Evolutionary conservation across 2,113 vertebrate species (phyloP).

Genomic region (Phaetusa simplex): DNA sequence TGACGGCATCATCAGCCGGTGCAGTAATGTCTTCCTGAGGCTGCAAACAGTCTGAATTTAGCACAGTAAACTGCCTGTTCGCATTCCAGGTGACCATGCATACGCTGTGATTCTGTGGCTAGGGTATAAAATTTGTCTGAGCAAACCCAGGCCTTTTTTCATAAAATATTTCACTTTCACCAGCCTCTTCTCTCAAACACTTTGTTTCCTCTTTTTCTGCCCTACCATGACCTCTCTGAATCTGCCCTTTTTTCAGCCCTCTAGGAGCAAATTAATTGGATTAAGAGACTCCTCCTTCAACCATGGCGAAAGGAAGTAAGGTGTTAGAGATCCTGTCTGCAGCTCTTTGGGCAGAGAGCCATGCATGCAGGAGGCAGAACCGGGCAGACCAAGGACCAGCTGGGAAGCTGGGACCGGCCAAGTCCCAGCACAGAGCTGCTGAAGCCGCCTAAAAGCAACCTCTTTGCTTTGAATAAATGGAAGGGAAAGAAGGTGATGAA

Average conservation of each 20-base stretch:
- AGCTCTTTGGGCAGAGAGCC: not conserved
- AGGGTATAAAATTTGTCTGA: not conserved
- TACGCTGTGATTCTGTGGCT: not conserved
- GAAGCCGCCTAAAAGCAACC: not conserved
- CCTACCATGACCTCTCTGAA: not conserved
- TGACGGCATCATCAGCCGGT: rapidly evolving
- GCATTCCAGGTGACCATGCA: not conserved
- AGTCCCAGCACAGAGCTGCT: not conserved
- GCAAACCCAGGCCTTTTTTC: not conserved
- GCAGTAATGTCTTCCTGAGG: not conserved
- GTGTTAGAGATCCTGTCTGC: not conserved
- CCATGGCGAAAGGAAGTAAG: not conserved
- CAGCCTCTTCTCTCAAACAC: not conserved
- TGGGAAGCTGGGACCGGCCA: not conserved
- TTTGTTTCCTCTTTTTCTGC: not conserved
- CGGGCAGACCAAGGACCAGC: not conserved
- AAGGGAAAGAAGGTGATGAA: not conserved
- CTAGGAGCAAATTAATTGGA: not conserved
- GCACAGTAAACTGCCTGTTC: not conserved
- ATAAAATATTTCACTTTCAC: not conserved
- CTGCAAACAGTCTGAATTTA: not conserved
- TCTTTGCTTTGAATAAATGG: not conserved
- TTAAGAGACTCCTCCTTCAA: not conserved
- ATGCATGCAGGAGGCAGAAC: not conserved
- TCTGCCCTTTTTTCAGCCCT: not conserved